Evolutionary conservation across 2,888 invertebrate genomes (phyloP), one percentile per base, ranked within the genome.

Genomic region (Agrochola circellaris): DNA sequence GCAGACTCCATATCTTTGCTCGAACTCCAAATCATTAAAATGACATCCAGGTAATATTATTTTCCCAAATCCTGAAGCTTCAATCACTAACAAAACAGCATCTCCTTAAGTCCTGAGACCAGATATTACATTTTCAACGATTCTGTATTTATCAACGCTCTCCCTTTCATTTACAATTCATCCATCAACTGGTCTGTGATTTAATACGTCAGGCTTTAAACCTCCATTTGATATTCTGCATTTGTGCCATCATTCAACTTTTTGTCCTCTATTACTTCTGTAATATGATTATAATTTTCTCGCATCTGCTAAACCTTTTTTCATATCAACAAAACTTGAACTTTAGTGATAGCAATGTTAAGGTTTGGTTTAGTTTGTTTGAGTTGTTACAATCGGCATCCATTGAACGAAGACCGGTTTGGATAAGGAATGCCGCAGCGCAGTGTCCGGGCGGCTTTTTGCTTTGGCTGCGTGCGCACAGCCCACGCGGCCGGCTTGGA

Each of bases 391-490:
- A 88, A 90, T 94, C 95, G 96, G 95, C 94, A 91, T 93, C 93
- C 94, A 96, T 96, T 96, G 95, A 96, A 93, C 86, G 79, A 79
- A 89, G 93, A 96, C 96, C 96, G 96, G 96, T 96, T 95, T 90
- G 90, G 91, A 88, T 90, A 90, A 91, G 96, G 96, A 96, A 96
- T 96, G 96, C 95, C 93, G 93, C 92, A 88, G 90, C 87, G 91
- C 92, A 87, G 89, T 91, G 90, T 89, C 90, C 92, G 90, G 92
- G 91, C 94, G 94, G 94, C 94, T 95, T 95, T 95, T 95, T 95
- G 95, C 94, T 92, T 93, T 89, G 89, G 93, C 89, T 93, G 93
- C 94, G 93, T 91, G 92, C 85, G 91, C 93, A 91, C 93, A 89
- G 87, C 95, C 95, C 94, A 95, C 95, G 94, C 95, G 94, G 91